Evolutionary conservation across 2,113 vertebrate genomes (phyloP).

Genomic region (Hippocampus comes): DNA sequence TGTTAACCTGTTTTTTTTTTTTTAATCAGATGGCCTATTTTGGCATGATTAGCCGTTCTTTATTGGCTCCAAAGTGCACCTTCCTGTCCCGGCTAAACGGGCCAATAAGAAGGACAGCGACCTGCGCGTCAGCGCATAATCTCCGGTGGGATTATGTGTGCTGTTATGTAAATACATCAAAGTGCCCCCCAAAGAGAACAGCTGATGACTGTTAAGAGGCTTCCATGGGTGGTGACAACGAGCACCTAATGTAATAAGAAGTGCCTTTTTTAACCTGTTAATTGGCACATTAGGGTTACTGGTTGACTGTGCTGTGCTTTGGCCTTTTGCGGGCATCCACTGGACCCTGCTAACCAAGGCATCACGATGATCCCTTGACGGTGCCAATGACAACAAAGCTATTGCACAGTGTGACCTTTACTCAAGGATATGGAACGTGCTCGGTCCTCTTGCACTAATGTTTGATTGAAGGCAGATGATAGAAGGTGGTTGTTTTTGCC

Average conservation of each 20-base stretch:
- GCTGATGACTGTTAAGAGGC: not conserved
- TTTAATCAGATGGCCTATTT: not conserved
- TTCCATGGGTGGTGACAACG: not conserved
- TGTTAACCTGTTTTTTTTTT: not conserved
- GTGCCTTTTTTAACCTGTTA: not conserved
- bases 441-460: not conserved
- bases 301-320: not conserved
- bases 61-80: not conserved
- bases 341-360: not conserved
- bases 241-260: not conserved
- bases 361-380: not conserved
- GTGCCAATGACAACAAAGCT: not conserved
- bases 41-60: not conserved
- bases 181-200: not conserved
- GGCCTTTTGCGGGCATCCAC: not conserved
- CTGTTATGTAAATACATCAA: not conserved
- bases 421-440: not conserved
- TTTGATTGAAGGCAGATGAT: too few species aligned
- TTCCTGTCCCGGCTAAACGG: not conserved
- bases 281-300: not conserved
- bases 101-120: not conserved
- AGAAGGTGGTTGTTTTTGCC: too few species aligned
- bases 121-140: constrained; percentile 46
- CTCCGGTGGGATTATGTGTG: constrained; percentile 9
- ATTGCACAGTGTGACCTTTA: not conserved